Evolutionary conservation across 2,888 invertebrate species (phyloP).

Genomic region (Zygogramma bicolorata): DNA sequence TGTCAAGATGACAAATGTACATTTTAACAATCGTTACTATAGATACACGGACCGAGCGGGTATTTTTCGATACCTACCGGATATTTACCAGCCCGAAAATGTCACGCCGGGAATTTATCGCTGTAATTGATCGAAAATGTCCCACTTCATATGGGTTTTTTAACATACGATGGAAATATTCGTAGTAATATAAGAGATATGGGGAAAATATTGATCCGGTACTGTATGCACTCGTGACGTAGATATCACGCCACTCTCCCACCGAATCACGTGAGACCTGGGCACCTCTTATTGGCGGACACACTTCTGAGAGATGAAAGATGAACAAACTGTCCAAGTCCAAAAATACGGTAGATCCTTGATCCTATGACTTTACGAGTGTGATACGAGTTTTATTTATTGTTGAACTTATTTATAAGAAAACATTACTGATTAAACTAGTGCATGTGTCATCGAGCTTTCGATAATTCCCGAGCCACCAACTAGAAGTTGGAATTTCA

Average conservation of each 20-base stretch:
- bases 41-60: too few species aligned
- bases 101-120: too few species aligned
- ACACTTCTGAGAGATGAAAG: constrained; percentile 27
- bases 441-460: constrained; percentile 38
- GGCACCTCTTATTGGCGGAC: constrained; percentile 43
- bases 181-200: neutral
- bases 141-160: too few species aligned
- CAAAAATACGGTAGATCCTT: constrained; percentile 55
- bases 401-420: neutral
- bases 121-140: too few species aligned
- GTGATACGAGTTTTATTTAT: neutral
- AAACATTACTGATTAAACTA: neutral
- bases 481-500: constrained; percentile 26
- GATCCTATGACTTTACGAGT: neutral
- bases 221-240: constrained; percentile 50
- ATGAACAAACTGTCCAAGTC: constrained; percentile 51
- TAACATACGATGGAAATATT: too few species aligned
- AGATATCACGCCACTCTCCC: constrained; percentile 56
- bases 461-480: constrained; percentile 25
- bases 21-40: too few species aligned
- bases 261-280: constrained; percentile 35
- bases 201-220: constrained; percentile 50
- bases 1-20: too few species aligned
- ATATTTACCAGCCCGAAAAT: too few species aligned
- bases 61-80: too few species aligned